phyloP scores from a whole-genome alignment of 2,888 invertebrate genomes.

The Phoenoteleia sp. region DNA sequence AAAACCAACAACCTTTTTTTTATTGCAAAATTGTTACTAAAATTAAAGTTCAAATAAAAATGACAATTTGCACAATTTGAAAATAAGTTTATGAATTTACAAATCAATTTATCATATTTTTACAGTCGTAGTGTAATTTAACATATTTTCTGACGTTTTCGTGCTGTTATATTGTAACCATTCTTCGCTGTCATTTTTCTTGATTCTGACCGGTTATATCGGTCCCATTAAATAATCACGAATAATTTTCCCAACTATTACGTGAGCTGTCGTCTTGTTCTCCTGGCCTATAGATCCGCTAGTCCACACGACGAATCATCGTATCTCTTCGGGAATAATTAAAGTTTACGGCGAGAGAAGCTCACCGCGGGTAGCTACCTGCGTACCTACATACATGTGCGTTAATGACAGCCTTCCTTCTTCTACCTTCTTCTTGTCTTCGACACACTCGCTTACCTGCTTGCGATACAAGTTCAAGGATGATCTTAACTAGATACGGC shows the following conservation, averaged over 20 bases:
- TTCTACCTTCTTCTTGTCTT: too few relatives aligned
- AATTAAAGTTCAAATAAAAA: too few relatives aligned
- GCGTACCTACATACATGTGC: slow-evolving; percentile 34
- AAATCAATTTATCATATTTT: background rate
- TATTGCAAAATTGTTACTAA: too few relatives aligned
- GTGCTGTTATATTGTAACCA: background rate
- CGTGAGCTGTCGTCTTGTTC: slow-evolving; percentile 3
- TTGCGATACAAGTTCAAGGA: too few relatives aligned
- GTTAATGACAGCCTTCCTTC: slow-evolving; percentile 47
- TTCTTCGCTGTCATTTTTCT: background rate
- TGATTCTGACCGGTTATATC: background rate
- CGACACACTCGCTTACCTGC: background rate
- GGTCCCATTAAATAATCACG: slow-evolving; percentile 24
- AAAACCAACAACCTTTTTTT: too few relatives aligned
- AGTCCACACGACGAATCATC: slow-evolving; percentile 41
- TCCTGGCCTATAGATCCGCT: slow-evolving; percentile 49
- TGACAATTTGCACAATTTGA: too few relatives aligned
- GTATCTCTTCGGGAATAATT: slow-evolving; percentile 38
- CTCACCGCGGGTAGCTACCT: slow-evolving; percentile 27
- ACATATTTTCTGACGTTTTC: too few relatives aligned
- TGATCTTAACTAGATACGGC: too few relatives aligned
- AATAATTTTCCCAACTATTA: slow-evolving; percentile 41
- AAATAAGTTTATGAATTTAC: too few relatives aligned
- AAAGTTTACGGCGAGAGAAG: slow-evolving; percentile 38
- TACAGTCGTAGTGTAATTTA: background rate